A percentile compares a stretch with the other conserved stretches of the same genome.
Evolutionary conservation across 2,888 invertebrate species (phyloP).

Genomic region (Anorthoa munda): DNA sequence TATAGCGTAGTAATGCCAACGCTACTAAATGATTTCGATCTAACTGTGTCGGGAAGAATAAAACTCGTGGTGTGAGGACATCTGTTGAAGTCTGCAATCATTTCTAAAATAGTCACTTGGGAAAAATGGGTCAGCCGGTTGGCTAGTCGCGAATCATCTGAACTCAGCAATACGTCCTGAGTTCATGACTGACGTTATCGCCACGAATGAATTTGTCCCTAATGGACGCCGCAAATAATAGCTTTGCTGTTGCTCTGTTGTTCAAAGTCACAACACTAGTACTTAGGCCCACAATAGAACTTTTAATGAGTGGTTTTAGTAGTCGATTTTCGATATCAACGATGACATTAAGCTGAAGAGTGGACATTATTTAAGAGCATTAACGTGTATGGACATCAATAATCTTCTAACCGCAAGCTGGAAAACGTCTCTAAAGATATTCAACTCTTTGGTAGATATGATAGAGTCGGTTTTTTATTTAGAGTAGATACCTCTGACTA

Average conservation of each 20-base stretch:
- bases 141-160: conserved; percentile 57
- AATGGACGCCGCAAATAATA: conserved; percentile 34
- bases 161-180: conserved; percentile 32
- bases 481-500: conserved; percentile 17
- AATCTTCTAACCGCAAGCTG: conserved; percentile 37
- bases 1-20: conserved; percentile 24
- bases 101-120: conserved; percentile 66
- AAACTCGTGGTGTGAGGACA: conserved; percentile 41
- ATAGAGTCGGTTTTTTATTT: conserved; percentile 44
- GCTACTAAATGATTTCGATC: conserved; percentile 30
- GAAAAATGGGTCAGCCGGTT: conserved; percentile 69
- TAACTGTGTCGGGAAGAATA: conserved; percentile 36
- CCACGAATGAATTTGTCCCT: conserved; percentile 42
- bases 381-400: conserved; percentile 46
- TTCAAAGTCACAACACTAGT: conserved; percentile 15
- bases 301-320: conserved; percentile 44
- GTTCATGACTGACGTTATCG: conserved; percentile 44
- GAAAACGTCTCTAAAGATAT: conserved; percentile 21
- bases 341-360: conserved; percentile 27
- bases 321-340: conserved; percentile 30
- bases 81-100: conserved; percentile 60
- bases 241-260: conserved; percentile 6
- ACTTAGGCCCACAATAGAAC: conserved; percentile 25
- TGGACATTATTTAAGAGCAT: conserved; percentile 36
- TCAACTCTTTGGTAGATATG: conserved; percentile 20